Base-by-base conservation (phyloP, 2,888 invertebrate species). In the Tillus elongatus region DNA sequence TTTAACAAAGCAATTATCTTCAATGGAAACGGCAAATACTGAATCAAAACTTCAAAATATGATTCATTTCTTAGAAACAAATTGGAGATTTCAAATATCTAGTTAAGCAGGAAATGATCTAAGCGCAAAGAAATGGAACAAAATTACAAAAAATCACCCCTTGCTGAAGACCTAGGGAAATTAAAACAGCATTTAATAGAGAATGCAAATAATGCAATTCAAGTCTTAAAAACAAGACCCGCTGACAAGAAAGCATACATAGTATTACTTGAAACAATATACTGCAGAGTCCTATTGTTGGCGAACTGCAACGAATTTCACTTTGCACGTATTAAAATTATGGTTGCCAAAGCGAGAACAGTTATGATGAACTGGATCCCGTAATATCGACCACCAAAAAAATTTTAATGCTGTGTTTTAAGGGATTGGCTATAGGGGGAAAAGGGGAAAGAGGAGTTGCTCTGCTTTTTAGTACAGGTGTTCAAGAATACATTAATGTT, bases 201-300 rank as follows among this genome's bases (percentile, higher is more conserved):
- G 13, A 39, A 14, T 16, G 37, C 39, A 4, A 12, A 34, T 28
- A 10, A 9, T 39, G 30, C 32, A 12, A 12, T 28, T 8, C 4
- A 10, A 9, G 15, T 12, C 3, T 12, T 36, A 31, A 13, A 42
- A 27, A 28, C 32, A 26, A 35, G 39, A 36, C n/a, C 24, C n/a
- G 24, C 8, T 8, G 24, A 24, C 8, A 8, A 8, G n/a, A 24
- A 24, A n/a, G n/a, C 8, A 8, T 51, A 42, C 39, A 43, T 19
- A n/a, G 33, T 14, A 6, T 38, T 53, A 27, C 9, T 49, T 12
- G 49, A 50, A 42, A 44, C 41, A 2, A 27, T 45, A 6, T 54
- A 35, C 39, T 54, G 50, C 34, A 32, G 47, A 13, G 8, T 24
- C n/a, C 10, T 55, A 4, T 16, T 53, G 11, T 33, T 53, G 54